These are phyloP conservation scores for Cerastoderma edule DNA, from an alignment of 2,888 invertebrate genomes.

Conservation along the genomic window DNA sequence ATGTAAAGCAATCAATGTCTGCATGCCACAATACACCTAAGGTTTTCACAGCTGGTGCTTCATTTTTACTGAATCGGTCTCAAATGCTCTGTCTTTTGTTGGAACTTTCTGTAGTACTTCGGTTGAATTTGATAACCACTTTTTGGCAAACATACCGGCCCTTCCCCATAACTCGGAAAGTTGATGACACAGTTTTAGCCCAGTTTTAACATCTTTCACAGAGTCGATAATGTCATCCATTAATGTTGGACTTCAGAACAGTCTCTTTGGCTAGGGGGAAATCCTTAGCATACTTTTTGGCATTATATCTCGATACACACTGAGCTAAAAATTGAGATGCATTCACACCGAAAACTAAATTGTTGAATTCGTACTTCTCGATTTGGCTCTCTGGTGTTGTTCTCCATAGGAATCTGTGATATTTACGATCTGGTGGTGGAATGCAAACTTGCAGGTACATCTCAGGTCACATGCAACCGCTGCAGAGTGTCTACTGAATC, in stretches of 20 bases:
- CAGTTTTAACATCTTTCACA: slow-evolving; percentile 27
- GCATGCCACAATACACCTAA: slow-evolving; percentile 43
- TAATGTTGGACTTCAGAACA: slow-evolving; percentile 55
- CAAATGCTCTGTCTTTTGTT: slow-evolving; percentile 18
- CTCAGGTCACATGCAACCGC: slow-evolving; percentile 51
- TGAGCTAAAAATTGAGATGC: slow-evolving; percentile 59
- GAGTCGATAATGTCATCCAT: slow-evolving; percentile 58
- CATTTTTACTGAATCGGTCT: slow-evolving; percentile 34
- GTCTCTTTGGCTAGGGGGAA: slow-evolving; percentile 47
- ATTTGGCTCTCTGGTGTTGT: slow-evolving; percentile 2
- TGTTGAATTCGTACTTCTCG: slow-evolving; percentile 43
- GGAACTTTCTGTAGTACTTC: slow-evolving; percentile 34
- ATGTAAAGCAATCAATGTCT: slow-evolving; percentile 42
- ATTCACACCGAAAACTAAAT: slow-evolving; percentile 55
- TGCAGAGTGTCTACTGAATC: slow-evolving; percentile 40
- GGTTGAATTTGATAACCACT: slow-evolving; percentile 39
- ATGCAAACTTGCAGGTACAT: slow-evolving; percentile 37
- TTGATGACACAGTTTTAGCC: slow-evolving; percentile 32
- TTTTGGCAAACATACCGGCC: slow-evolving; percentile 15
- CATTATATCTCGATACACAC: slow-evolving; percentile 46
- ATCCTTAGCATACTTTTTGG: slow-evolving; percentile 18
- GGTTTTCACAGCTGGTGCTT: slow-evolving; percentile 46
- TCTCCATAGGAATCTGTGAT: slow-evolving; percentile 41
- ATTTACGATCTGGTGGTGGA: slow-evolving; percentile 15
- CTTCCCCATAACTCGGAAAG: slow-evolving; percentile 27